Percentiles rank a stretch among this genome's conserved stretches.
Conservation (phyloP, 2,888 invertebrate species). For the Drosophila formosana region DNA sequence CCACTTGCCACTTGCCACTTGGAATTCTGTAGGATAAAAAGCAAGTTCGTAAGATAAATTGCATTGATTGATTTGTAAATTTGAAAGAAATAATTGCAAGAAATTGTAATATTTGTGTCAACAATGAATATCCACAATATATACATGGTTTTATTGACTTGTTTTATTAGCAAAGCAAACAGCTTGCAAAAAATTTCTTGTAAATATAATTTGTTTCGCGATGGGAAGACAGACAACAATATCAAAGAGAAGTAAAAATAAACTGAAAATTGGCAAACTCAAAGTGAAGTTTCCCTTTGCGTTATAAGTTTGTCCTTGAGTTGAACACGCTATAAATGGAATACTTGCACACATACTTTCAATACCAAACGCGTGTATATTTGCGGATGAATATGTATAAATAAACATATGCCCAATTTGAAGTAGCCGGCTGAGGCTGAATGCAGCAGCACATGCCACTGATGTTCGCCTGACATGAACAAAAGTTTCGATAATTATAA, state of each 20-base stretch:
- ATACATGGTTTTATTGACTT: too few relatives aligned
- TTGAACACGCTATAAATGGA: constrained; percentile 26
- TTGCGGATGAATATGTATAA: background rate
- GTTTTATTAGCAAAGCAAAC: too few relatives aligned
- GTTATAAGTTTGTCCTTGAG: constrained; percentile 37
- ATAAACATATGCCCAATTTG: constrained; percentile 29
- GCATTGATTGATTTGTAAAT: too few relatives aligned
- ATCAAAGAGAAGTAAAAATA: background rate
- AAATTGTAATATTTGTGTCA: too few relatives aligned
- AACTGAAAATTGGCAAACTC: background rate
- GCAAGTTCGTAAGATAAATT: too few relatives aligned
- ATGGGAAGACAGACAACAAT: too few relatives aligned
- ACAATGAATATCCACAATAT: too few relatives aligned
- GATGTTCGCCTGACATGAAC: constrained; percentile 52
- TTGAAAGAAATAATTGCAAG: too few relatives aligned
- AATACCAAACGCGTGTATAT: background rate
- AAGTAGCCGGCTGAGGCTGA: constrained; percentile 17
- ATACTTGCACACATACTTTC: background rate
- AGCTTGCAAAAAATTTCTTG: too few relatives aligned
- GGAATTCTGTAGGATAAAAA: too few relatives aligned
- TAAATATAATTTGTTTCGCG: too few relatives aligned
- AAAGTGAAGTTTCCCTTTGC: constrained; percentile 7
- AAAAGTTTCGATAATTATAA: constrained; percentile 70
- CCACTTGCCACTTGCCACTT: too few relatives aligned
- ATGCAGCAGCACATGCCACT: constrained; percentile 57